Percentiles rank a stretch among this genome's conserved stretches.
phyloP scores from a whole-genome alignment of 2,888 invertebrate species.

The Notodonta ziczac region DNA sequence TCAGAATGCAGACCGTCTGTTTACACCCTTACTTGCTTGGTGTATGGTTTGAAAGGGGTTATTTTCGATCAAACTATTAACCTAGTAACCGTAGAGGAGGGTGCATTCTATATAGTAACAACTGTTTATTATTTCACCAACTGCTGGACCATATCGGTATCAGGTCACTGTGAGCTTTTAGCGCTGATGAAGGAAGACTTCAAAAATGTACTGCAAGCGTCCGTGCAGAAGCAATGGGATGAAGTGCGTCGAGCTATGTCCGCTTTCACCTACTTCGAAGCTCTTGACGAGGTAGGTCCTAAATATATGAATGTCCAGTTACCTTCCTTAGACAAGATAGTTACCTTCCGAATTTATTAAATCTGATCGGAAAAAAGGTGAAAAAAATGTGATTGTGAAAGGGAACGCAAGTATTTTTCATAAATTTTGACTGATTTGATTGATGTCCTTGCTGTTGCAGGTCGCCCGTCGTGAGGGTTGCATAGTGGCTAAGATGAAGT shows the following conservation, averaged over 20 bases:
- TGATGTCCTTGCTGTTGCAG: conserved; percentile 43
- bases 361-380: no score
- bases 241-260: conserved; percentile 84
- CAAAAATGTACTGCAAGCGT: conserved; percentile 83
- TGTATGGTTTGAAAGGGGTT: conserved; percentile 5
- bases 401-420: no score
- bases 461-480: conserved; percentile 86
- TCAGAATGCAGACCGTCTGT: no score
- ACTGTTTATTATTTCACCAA: no score
- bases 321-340: no score
- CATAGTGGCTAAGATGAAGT: conserved; percentile 86
- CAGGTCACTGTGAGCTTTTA: conserved; percentile 86
- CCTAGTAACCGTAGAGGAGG: conserved; percentile 42
- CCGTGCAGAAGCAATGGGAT: conserved; percentile 86
- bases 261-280: conserved; percentile 86
- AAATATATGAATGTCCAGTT: not conserved
- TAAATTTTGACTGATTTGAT: not conserved
- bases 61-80: conserved; percentile 45
- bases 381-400: no score
- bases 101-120: not conserved
- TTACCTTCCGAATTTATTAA: no score
- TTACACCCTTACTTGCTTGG: no score
- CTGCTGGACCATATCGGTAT: not conserved
- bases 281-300: conserved; percentile 78
- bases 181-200: conserved; percentile 86